Conservation (phyloP, 2,888 invertebrate species). For the Acronicta aceris region DNA sequence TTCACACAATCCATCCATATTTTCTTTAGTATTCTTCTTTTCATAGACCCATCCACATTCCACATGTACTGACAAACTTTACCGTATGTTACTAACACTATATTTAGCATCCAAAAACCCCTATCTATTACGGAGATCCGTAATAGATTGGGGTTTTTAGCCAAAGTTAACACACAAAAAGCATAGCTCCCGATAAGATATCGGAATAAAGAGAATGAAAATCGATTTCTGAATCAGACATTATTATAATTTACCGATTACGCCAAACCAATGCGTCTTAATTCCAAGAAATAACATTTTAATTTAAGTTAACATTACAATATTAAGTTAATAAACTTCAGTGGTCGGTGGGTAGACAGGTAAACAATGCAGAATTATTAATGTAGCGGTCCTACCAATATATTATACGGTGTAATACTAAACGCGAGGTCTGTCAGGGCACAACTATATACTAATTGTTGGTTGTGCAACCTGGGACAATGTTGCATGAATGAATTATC, state of each 20-base stretch:
- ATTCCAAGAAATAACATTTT: constrained; percentile 21
- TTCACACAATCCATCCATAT: too few species aligned
- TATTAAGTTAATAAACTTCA: constrained; percentile 48
- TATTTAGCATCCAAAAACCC: too few species aligned
- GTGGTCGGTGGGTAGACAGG: constrained; percentile 47
- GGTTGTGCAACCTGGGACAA: constrained; percentile 70
- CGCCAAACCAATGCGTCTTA: constrained; percentile 11
- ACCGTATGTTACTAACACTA: too few species aligned
- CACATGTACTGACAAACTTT: too few species aligned
- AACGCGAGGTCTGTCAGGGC: constrained; percentile 60
- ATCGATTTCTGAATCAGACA: constrained; percentile 1
- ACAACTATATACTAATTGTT: constrained; percentile 74
- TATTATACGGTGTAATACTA: constrained; percentile 61
- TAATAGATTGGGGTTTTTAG: too few species aligned
- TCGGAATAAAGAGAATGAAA: not conserved
- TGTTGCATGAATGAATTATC: constrained; percentile 73
- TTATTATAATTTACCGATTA: not conserved
- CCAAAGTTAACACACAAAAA: too few species aligned
- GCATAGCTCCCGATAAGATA: too few species aligned
- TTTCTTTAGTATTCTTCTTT: too few species aligned
- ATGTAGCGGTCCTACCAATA: constrained; percentile 52
- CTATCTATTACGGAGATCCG: too few species aligned
- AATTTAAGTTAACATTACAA: constrained; percentile 33
- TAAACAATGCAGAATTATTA: constrained; percentile 55
- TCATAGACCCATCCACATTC: too few species aligned